Base-by-base conservation (phyloP, 2,113 vertebrate species). In the Python bivittatus region DNA sequence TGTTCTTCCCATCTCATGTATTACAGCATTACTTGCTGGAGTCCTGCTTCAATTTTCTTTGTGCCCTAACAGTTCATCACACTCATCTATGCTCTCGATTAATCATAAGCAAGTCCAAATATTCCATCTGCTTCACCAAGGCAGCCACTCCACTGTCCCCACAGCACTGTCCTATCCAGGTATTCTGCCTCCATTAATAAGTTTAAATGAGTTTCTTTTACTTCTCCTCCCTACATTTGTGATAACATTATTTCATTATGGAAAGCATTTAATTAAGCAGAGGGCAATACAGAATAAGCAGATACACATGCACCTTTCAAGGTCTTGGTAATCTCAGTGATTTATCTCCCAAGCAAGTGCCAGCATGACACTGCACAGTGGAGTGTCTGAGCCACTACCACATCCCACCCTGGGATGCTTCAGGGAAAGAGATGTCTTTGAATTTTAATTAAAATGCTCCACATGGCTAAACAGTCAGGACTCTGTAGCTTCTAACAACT, bases 241-340 rank as follows among this genome's bases (percentile, higher is more conserved):
- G 84, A 60, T 89, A 91, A 92, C 88, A 94, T 93, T 91, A 90
- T 89, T 90, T 91, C 90, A 90, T 94, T 93, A 93, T 15, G 25
- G 88, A 91, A 84, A 88, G 88, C 64, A 79, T 93, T 93, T 93
- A 93, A 93, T 93, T 93, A 91, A 90, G 54, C 54, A 83, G 27
- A 91, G 60, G 83, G 88, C 60, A 86, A 92, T 83, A 90, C 17
- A 90, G 61, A 57, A 58, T 42, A 72, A 72, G 58, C 23, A 93
- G 87, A 93, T 87, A 86, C 61, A 56, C 54, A 53, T 72, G 88
- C 33, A 38, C 33, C n/a, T 48, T 57, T 52, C 64, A 87, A 61
- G 56, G 92, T 57, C 87, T 88, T 42, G 17, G 88, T 79, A 91
- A 88, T 91, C 64, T 86, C 22, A 25, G 52, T 42, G 54, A 89